A percentile compares a stretch with the other conserved stretches of the same genome.
Conservation (phyloP, 2,888 invertebrate species). For the Drosophila peninsularis region DNA sequence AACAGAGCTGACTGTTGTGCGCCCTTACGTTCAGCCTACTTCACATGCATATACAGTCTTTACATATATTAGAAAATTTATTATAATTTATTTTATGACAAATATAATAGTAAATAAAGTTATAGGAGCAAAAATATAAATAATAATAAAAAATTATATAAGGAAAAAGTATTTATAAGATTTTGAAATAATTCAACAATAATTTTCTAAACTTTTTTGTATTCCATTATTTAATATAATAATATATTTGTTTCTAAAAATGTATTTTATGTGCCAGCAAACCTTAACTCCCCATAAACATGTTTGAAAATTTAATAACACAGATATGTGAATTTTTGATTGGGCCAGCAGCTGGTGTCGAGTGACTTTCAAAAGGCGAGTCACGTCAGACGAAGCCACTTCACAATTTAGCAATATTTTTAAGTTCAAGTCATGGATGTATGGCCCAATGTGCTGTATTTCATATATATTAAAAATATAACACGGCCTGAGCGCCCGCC, state of each 20-base stretch:
- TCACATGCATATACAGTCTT: too few species aligned
- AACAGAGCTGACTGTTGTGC: too few species aligned
- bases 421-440: conserved; percentile 28
- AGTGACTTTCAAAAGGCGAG: conserved; percentile 15
- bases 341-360: conserved; percentile 25
- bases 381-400: conserved; percentile 23
- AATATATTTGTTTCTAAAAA: not conserved
- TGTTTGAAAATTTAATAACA: conserved; percentile 17
- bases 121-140: too few species aligned
- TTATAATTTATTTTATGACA: too few species aligned
- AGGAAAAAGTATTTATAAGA: too few species aligned
- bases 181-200: too few species aligned
- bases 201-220: too few species aligned
- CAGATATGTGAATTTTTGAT: conserved; percentile 17
- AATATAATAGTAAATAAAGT: too few species aligned
- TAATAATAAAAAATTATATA: too few species aligned
- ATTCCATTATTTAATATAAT: not conserved
- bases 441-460: conserved; percentile 6
- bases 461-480: conserved; percentile 7
- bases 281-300: not conserved
- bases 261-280: not conserved
- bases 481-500: conserved; percentile 1
- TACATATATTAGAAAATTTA: too few species aligned
- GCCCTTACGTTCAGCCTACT: too few species aligned
- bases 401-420: conserved; percentile 25